phyloP scores from a whole-genome alignment of 2,797 vertebrate genomes.

The Anas acuta region DNA sequence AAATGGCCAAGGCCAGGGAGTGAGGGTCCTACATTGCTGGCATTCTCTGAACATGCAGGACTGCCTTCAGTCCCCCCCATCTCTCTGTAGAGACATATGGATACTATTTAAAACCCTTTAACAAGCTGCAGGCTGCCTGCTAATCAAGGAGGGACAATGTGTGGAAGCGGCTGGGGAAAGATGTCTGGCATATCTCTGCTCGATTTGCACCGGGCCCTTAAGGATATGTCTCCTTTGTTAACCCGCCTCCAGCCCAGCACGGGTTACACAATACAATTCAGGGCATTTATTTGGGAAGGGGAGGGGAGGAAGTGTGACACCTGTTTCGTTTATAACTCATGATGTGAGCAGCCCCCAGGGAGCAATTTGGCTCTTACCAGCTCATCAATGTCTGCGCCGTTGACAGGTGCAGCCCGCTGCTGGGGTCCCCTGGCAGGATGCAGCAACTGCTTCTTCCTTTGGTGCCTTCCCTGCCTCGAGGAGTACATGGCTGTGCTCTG shows the following conservation, averaged over 20 bases:
- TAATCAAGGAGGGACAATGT: conserved; percentile 50
- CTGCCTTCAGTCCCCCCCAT: conserved; percentile 36
- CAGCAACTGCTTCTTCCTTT: conserved; percentile 82
- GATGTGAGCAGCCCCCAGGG: background rate
- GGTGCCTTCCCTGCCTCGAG: conserved; percentile 80
- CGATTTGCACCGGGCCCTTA: background rate
- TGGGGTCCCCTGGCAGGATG: conserved; percentile 73
- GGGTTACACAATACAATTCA: background rate
- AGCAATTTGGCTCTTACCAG: conserved; percentile 83
- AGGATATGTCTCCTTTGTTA: conserved; percentile 46
- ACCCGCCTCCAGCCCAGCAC: background rate
- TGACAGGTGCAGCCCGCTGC: conserved; percentile 77
- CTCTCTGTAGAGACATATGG: conserved; percentile 67
- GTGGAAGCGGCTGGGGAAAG: conserved; percentile 39
- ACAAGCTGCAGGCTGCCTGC: conserved; percentile 69
- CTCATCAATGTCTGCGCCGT: conserved; percentile 91
- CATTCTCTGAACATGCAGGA: conserved; percentile 69
- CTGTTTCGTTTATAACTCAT: conserved; percentile 49
- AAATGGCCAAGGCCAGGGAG: conserved; percentile 29
- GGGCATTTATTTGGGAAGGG: background rate
- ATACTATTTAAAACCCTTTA: conserved; percentile 78
- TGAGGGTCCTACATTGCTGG: conserved; percentile 68
- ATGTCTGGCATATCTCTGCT: conserved; percentile 70
- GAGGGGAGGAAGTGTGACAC: conserved; percentile 4
- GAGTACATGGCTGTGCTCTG: conserved; percentile 71